Evolutionary conservation across 2,113 vertebrate genomes (phyloP).

Genomic region (Mystacornis crossleyi): DNA sequence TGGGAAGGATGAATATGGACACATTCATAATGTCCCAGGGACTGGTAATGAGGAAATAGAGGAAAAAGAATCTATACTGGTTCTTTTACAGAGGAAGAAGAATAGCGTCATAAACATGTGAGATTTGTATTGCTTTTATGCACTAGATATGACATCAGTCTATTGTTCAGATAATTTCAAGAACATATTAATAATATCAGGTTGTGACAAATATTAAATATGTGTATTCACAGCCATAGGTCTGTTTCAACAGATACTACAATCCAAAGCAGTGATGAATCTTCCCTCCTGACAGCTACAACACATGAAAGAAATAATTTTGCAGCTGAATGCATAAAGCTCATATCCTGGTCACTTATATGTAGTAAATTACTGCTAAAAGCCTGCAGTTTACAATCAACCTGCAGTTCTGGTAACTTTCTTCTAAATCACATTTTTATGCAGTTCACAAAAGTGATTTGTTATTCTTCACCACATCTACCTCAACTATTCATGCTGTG

Average conservation of each 20-base stretch:
- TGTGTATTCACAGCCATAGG: not conserved
- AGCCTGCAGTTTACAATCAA: not conserved
- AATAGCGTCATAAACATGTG: not conserved
- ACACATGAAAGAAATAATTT: not conserved
- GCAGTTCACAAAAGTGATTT: not conserved
- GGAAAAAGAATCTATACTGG: not conserved
- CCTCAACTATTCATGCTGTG: not conserved
- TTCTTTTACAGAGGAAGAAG: not conserved
- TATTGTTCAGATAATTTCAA: not conserved
- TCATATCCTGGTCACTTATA: not conserved
- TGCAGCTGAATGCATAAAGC: not conserved
- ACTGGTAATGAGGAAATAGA: not conserved
- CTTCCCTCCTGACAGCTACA: not conserved
- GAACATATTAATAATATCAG: not conserved
- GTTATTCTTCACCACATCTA: not conserved
- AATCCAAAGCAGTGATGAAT: not conserved
- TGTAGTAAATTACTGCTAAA: not conserved
- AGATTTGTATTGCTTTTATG: not conserved
- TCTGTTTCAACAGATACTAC: not conserved
- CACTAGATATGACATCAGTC: not conserved
- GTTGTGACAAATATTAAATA: not conserved
- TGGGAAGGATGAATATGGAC: not conserved
- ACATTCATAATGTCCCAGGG: not conserved
- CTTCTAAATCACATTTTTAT: not conserved
- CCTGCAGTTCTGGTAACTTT: not conserved